Conservation (phyloP, 2,888 invertebrate species). For the Chloroclysta siterata region DNA sequence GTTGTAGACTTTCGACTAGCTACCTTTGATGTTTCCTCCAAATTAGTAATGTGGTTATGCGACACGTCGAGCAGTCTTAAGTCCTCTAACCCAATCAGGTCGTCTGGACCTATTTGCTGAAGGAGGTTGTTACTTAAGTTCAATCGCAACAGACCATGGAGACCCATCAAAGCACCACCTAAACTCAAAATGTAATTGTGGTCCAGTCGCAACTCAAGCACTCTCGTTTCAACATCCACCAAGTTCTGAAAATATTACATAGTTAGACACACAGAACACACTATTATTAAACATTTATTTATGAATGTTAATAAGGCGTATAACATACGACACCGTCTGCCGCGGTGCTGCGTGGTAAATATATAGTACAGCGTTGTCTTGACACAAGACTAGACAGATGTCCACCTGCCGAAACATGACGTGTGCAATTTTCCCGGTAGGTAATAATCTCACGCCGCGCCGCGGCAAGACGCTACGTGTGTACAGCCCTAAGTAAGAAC, state of each 20-base stretch:
- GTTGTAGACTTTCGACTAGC: conserved; percentile 29
- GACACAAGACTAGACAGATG: too few relatives aligned
- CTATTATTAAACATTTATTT: not conserved
- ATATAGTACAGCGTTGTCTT: too few relatives aligned
- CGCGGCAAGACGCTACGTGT: not conserved
- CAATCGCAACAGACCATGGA: conserved; percentile 89
- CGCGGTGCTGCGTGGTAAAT: not conserved
- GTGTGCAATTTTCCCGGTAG: not conserved
- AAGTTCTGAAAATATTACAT: conserved; percentile 84
- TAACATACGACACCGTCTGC: not conserved
- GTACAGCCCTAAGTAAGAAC: conserved; percentile 26
- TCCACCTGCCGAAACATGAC: not conserved
- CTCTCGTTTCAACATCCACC: conserved; percentile 90
- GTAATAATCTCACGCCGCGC: not conserved
- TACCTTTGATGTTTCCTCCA: conserved; percentile 94
- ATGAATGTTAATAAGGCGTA: not conserved
- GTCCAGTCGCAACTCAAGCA: conserved; percentile 89
- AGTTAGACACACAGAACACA: not conserved
- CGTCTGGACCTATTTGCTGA: conserved; percentile 90
- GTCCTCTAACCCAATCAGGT: conserved; percentile 91
- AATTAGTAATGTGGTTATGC: conserved; percentile 89
- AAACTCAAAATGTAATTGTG: conserved; percentile 89
- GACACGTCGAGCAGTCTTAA: conserved; percentile 91
- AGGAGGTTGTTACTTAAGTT: conserved; percentile 91
- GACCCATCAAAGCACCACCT: conserved; percentile 90